A percentile compares a stretch with the other conserved stretches of the same genome.
Evolutionary conservation across 2,888 invertebrate species (phyloP).

Genomic region (Glaucopsyche alexis): DNA sequence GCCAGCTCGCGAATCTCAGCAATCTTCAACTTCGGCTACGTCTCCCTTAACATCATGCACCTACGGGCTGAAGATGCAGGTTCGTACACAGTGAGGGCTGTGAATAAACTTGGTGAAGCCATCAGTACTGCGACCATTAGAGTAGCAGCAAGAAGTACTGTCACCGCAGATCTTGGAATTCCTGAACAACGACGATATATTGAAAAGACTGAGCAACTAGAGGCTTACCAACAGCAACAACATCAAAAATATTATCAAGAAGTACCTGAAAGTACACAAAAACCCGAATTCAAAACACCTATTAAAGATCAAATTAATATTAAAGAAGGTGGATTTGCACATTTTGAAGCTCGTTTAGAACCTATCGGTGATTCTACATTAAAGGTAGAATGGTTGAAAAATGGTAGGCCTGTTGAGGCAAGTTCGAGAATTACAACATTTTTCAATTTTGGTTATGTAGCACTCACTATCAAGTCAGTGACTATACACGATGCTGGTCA

Average conservation of each 20-base stretch:
- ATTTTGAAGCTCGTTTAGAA: conserved; percentile 96
- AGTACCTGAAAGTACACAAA: conserved; percentile 87
- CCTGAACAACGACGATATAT: conserved; percentile 95
- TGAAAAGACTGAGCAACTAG: conserved; percentile 94
- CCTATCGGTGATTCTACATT: conserved; percentile 95
- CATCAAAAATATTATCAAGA: conserved; percentile 90
- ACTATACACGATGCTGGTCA: conserved; percentile 93
- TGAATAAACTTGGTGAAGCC: conserved; percentile 94
- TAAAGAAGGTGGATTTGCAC: conserved; percentile 95
- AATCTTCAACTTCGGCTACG: conserved; percentile 99
- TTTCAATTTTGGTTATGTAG: conserved; percentile 97
- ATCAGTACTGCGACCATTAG: conserved; percentile 89
- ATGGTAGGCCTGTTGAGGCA: conserved; percentile 93
- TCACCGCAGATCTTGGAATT: conserved; percentile 92
- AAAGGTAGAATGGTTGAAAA: conserved; percentile 95
- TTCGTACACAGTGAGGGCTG: conserved; percentile 94
- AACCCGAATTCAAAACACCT: conserved; percentile 93
- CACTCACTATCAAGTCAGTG: conserved; percentile 94
- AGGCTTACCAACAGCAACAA: conserved; percentile 91
- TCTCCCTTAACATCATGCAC: conserved; percentile 98
- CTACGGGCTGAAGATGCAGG: conserved; percentile 99
- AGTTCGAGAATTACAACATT: conserved; percentile 95
- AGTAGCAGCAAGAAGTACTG: conserved; percentile 89
- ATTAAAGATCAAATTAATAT: conserved; percentile 92
- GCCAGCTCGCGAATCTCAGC: conserved; percentile 98